These are phyloP conservation scores for Hemibagrus guttatus DNA, from an alignment of 2,797 vertebrate species.

Conservation along the genomic window DNA sequence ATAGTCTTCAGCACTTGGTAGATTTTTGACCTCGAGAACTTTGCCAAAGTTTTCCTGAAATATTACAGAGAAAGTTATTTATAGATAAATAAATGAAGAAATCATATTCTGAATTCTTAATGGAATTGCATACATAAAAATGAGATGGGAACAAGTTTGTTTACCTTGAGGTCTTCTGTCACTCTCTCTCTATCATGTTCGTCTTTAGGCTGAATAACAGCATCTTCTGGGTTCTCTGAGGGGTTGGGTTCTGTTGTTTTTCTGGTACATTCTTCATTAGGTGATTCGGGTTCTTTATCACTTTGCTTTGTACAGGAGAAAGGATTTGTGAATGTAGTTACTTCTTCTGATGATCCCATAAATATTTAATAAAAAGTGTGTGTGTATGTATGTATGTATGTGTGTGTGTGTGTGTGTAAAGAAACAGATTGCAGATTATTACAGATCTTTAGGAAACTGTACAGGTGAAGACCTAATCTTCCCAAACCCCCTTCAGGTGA, in stretches of 20 bases:
- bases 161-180: background rate
- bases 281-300: background rate
- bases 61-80: background rate
- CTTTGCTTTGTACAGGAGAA: background rate
- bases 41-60: conserved; percentile 46
- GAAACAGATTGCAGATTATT: too few relatives aligned
- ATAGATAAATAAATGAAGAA: background rate
- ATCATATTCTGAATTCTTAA: conserved; percentile 7
- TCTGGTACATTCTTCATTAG: conserved; percentile 5
- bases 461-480: background rate
- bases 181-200: background rate
- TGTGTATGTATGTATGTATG: background rate
- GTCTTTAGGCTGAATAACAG: background rate
- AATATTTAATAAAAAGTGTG: background rate
- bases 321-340: background rate
- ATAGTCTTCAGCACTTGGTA: conserved; percentile 47
- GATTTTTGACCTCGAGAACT: conserved; percentile 46
- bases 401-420: too few relatives aligned
- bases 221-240: conserved; percentile 2
- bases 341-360: background rate
- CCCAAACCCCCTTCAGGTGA: background rate
- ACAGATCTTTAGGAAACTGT: background rate
- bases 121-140: background rate
- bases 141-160: background rate
- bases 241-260: background rate